Conservation (phyloP, 1,140 invertebrate genomes). For the Ips typographus region DNA sequence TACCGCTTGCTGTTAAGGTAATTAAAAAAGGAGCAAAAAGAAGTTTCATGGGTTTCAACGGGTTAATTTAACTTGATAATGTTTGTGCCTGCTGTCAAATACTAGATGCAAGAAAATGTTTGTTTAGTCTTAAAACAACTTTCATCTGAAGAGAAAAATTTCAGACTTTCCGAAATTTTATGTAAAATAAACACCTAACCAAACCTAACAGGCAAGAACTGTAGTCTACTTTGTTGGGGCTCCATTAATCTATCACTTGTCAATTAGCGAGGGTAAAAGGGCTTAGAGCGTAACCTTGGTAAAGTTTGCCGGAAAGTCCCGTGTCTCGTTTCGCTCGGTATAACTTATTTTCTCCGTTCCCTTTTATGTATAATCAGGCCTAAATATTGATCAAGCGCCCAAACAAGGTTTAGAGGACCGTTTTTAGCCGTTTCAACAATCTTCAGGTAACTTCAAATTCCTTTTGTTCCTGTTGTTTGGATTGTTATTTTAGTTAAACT, state of each 20-base stretch:
- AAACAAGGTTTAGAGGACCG: not conserved
- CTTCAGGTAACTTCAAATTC: not conserved
- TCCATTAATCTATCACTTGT: constrained; percentile 21
- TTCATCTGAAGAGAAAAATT: too few species aligned
- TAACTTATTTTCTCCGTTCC: constrained; percentile 8
- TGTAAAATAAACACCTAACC: too few species aligned
- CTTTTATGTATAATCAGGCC: constrained; percentile 17
- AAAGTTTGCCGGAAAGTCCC: constrained; percentile 3
- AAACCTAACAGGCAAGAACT: not conserved
- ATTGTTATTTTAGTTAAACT: too few species aligned
- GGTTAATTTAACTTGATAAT: too few species aligned
- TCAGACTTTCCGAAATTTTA: too few species aligned
- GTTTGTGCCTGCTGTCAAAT: too few species aligned
- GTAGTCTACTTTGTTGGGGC: not conserved
- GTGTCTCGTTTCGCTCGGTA: constrained; percentile 14
- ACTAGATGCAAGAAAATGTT: too few species aligned
- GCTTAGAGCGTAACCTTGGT: constrained; percentile 13
- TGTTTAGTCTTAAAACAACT: too few species aligned
- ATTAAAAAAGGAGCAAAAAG: too few species aligned
- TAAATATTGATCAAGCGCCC: constrained; percentile 10
- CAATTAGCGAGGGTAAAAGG: constrained; percentile 13
- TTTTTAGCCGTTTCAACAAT: not conserved
- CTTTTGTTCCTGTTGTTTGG: not conserved
- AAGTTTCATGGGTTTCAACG: too few species aligned
- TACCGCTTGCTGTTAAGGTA: too few species aligned